phyloP scores from a whole-genome alignment of 2,113 vertebrate genomes.

The Falcunculus frontatus region DNA sequence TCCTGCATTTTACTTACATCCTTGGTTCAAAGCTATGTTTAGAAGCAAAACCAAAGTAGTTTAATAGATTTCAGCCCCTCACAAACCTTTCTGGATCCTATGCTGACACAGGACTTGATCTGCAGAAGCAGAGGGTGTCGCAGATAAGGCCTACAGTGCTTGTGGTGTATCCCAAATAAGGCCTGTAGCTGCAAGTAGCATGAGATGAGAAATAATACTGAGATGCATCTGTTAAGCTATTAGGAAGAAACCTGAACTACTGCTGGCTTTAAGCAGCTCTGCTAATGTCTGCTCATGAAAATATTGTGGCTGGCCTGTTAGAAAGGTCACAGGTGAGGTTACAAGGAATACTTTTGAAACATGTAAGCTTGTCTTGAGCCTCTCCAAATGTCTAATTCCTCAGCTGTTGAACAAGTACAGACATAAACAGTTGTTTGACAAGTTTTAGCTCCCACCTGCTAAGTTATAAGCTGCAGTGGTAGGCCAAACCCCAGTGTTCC shows the following conservation, averaged over 20 bases:
- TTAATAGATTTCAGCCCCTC: not conserved
- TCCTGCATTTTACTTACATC: not conserved
- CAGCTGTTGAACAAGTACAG: slow-evolving; percentile 5
- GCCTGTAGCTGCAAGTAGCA: not conserved
- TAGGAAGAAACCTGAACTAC: not conserved
- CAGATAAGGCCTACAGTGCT: not conserved
- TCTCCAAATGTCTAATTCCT: slow-evolving; percentile 1
- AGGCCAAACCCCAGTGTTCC: not conserved
- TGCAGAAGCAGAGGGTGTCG: not conserved
- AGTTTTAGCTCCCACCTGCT: slow-evolving; percentile 19
- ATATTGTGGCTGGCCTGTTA: not conserved
- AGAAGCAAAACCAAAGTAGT: not conserved
- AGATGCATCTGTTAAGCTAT: not conserved
- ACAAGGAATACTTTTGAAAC: not conserved
- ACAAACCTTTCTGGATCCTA: not conserved
- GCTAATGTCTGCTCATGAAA: not conserved
- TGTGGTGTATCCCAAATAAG: not conserved
- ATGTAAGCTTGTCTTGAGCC: not conserved
- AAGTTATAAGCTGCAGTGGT: not conserved
- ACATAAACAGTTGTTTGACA: not conserved
- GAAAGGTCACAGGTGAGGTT: not conserved
- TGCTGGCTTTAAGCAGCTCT: slow-evolving; percentile 16
- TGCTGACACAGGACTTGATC: not conserved
- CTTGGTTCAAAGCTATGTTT: not conserved
- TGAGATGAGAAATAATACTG: not conserved